phyloP scores from a whole-genome alignment of 2,888 invertebrate species.

The Aspidiotus rigidus region DNA sequence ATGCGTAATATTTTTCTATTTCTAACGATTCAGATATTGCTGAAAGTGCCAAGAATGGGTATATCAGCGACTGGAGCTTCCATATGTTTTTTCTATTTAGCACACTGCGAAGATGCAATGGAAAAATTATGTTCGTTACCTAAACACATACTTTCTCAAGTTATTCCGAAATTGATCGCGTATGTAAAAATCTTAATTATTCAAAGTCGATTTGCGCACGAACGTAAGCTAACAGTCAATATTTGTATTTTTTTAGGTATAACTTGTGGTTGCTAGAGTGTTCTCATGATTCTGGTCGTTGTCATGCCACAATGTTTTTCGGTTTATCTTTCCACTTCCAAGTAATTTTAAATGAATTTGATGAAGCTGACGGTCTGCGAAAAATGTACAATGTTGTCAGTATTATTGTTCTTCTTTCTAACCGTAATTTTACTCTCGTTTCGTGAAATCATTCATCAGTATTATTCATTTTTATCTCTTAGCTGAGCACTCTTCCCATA shows the following conservation, averaged over 20 bases:
- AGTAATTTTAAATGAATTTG: slow-evolving; percentile 88
- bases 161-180: slow-evolving; percentile 16
- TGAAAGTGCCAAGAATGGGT: slow-evolving; percentile 85
- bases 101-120: slow-evolving; percentile 96
- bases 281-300: slow-evolving; percentile 93
- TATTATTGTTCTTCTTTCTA: slow-evolving; percentile 36
- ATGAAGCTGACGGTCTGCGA: slow-evolving; percentile 84
- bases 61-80: slow-evolving; percentile 94
- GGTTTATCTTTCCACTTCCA: slow-evolving; percentile 87
- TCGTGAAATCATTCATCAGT: background rate
- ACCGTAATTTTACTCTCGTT: background rate
- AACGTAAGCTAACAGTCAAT: background rate
- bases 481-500: slow-evolving; percentile 79
- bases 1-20: slow-evolving; percentile 32
- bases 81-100: slow-evolving; percentile 90
- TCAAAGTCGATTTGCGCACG: background rate
- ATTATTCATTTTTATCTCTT: slow-evolving; percentile 25
- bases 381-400: slow-evolving; percentile 85
- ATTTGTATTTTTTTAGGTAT: slow-evolving; percentile 52
- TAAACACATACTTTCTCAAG: slow-evolving; percentile 47
- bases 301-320: slow-evolving; percentile 97
- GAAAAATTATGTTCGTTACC: slow-evolving; percentile 85
- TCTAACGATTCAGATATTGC: slow-evolving; percentile 52
- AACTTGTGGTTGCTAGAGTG: slow-evolving; percentile 92
- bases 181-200: slow-evolving; percentile 9